Evolutionary conservation across 1,140 invertebrate species (phyloP).

Genomic region (Nasonia vitripennis): DNA sequence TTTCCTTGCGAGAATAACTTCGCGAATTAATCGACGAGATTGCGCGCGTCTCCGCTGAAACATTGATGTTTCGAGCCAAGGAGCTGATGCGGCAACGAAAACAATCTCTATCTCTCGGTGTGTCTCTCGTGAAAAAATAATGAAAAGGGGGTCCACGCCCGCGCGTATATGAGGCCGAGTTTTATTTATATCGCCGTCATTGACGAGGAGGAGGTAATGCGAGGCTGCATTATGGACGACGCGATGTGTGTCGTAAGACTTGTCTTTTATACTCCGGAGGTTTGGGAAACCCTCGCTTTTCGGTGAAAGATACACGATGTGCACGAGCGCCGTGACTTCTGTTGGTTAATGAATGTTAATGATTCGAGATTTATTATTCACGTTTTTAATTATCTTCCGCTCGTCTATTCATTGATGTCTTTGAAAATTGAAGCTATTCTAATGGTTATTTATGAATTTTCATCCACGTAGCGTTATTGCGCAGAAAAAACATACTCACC

Average conservation of each 20-base stretch:
- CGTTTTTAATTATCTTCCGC: too few relatives aligned
- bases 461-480: neutral
- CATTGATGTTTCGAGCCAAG: neutral
- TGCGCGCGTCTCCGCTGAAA: neutral
- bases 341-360: neutral
- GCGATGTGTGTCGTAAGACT: neutral
- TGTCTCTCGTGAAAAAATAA: constrained; percentile 11
- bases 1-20: neutral
- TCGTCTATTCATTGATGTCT: neutral
- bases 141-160: neutral
- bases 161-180: neutral
- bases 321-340: too few relatives aligned
- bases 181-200: neutral
- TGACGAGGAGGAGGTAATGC: neutral
- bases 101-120: neutral
- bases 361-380: neutral
- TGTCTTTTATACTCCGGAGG: neutral
- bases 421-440: too few relatives aligned
- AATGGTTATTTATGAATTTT: too few relatives aligned
- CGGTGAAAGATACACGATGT: neutral
- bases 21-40: constrained; percentile 2
- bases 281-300: neutral
- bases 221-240: neutral
- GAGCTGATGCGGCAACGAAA: constrained; percentile 1
- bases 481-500: neutral